Evolutionary conservation across 2,888 invertebrate species (phyloP).

Genomic region (Andrena trimmerana): DNA sequence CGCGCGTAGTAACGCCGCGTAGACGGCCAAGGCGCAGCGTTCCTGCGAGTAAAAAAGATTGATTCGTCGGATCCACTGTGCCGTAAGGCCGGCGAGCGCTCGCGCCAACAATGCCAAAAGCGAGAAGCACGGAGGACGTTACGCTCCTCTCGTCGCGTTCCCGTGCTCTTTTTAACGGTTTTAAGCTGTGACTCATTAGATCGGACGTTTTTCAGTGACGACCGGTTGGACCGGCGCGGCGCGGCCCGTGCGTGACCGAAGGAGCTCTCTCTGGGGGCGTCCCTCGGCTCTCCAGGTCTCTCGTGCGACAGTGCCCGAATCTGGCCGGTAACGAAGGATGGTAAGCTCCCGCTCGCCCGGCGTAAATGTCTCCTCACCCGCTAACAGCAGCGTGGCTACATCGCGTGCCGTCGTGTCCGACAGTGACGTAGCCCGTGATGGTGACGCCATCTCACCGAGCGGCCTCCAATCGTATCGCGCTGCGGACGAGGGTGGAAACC

Average conservation of each 20-base stretch:
- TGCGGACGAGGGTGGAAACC: slow-evolving; percentile 35
- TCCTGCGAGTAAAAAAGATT: background rate
- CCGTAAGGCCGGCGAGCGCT: background rate
- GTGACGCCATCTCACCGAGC: slow-evolving; percentile 62
- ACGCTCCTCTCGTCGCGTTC: background rate
- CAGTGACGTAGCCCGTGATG: slow-evolving; percentile 59
- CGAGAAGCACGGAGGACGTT: background rate
- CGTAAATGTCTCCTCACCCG: slow-evolving; percentile 68
- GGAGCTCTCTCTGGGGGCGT: slow-evolving; percentile 1
- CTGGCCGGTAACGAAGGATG: slow-evolving; percentile 76
- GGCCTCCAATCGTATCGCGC: slow-evolving; percentile 46
- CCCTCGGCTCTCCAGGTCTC: slow-evolving; percentile 18
- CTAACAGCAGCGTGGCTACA: slow-evolving; percentile 61
- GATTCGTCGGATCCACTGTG: background rate
- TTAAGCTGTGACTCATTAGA: slow-evolving; percentile 48
- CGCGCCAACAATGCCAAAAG: slow-evolving; percentile 3
- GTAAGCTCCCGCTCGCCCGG: slow-evolving; percentile 81
- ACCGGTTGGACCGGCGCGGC: slow-evolving; percentile 36
- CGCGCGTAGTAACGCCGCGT: background rate
- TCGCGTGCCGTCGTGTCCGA: slow-evolving; percentile 58
- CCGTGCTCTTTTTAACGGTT: slow-evolving; percentile 31
- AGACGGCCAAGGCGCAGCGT: background rate
- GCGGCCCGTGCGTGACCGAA: slow-evolving; percentile 7
- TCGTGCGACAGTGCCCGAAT: slow-evolving; percentile 28
- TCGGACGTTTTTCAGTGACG: slow-evolving; percentile 49